Conservation (phyloP, 1,140 invertebrate species). For the Pseudachorutes palmiensis region DNA sequence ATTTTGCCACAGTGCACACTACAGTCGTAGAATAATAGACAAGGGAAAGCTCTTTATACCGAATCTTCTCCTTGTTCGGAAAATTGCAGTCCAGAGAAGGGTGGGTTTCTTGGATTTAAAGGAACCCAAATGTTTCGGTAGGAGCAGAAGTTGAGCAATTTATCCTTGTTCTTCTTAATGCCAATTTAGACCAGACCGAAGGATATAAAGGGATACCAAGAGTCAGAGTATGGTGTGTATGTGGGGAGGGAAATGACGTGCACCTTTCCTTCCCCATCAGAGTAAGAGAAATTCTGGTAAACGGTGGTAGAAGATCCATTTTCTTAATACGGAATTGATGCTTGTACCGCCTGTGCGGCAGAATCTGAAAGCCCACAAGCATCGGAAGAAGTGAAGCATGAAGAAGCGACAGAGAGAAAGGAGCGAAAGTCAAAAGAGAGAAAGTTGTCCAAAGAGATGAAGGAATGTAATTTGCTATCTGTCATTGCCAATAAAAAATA, state of each 20-base stretch:
- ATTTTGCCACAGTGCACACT: too few relatives aligned
- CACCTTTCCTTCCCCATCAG: background rate
- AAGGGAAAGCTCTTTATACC: too few relatives aligned
- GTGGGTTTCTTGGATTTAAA: too few relatives aligned
- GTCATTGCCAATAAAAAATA: conserved; percentile 31
- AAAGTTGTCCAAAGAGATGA: conserved; percentile 24
- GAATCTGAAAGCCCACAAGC: too few relatives aligned
- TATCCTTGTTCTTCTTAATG: background rate
- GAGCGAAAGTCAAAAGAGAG: conserved; percentile 21
- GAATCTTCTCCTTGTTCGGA: too few relatives aligned
- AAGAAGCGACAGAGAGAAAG: conserved; percentile 2
- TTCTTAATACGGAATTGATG: background rate
- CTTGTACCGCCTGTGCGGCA: too few relatives aligned
- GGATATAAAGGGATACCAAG: too few relatives aligned
- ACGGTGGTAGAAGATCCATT: background rate
- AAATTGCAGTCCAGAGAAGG: too few relatives aligned
- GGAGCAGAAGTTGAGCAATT: background rate
- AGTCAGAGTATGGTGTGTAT: too few relatives aligned
- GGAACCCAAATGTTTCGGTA: too few relatives aligned
- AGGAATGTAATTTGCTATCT: conserved; percentile 25
- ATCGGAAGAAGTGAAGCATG: background rate
- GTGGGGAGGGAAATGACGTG: background rate
- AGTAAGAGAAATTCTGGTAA: background rate
- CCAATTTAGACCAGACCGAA: background rate
- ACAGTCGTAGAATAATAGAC: too few relatives aligned